A percentile compares a stretch with the other conserved stretches of the same genome.
Conservation (phyloP, 2,797 vertebrate species). For the Merluccius polli region DNA sequence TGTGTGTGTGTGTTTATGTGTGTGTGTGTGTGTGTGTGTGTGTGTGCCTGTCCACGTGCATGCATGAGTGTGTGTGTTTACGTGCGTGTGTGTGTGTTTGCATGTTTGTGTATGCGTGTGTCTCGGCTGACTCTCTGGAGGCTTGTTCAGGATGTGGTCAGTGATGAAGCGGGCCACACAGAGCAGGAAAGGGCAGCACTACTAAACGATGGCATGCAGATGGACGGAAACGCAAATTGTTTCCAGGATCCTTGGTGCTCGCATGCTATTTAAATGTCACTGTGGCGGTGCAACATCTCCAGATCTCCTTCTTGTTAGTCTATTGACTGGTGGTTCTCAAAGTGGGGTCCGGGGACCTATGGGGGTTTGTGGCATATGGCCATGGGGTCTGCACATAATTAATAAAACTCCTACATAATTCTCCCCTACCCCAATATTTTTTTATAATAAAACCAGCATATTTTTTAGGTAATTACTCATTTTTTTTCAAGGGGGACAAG, state of each 20-base stretch:
- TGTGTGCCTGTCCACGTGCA: not conserved
- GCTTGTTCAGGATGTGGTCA: not conserved
- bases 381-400: no score
- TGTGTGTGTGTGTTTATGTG: not conserved
- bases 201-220: not conserved
- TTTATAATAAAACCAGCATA: no score
- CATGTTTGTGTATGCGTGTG: not conserved
- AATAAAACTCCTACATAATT: no score
- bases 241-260: not conserved
- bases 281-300: not conserved
- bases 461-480: no score
- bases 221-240: not conserved
- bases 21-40: not conserved
- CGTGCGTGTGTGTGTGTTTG: not conserved
- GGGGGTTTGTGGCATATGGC: no score
- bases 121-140: not conserved
- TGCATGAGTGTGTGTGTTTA: not conserved
- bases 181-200: not conserved
- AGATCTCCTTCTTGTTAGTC: not conserved
- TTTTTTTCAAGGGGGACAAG: no score
- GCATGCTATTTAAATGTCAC: not conserved
- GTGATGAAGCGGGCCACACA: not conserved
- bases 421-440: no score
- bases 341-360: no score
- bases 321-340: no score